Evolutionary conservation across 2,888 invertebrate genomes (phyloP), one percentile per base, ranked within the genome.

Genomic region (Agrilus cyanescens): DNA sequence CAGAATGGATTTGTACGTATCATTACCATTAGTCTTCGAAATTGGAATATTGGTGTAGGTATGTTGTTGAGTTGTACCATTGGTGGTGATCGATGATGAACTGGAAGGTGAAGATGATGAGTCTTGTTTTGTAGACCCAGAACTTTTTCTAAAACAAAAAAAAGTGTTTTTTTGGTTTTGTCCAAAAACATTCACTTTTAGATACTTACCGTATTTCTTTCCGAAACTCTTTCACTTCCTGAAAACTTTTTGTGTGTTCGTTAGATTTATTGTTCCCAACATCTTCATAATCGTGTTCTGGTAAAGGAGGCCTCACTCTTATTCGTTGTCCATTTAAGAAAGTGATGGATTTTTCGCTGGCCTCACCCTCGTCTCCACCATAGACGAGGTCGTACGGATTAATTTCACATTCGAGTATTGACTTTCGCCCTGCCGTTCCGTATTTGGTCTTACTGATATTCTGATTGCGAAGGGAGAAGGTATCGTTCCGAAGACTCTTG

Each of bases 361-460:
- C 40, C 39, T 48, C 50, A 7, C 35, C 36, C 12, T 53, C 51
- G 49, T 58, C 48, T 61, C 70, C 58, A 12, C 56, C 51, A 5
- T 83, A 79, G 54, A 87, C 78, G 58, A 88, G 71, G 51, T 85
- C 83, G 60, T 88, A 88, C 3, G 88, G 86, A 65, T 87, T 88
- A 32, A 88, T 83, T 61, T 84, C 79, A 67, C 87, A 88, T 54
- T 85, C 82, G 33, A 88, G 68, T 50, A 88, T 88, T 13, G 87
- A 87, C 50, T 76, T 80, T 35, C 81, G 62, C 12, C 67, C 62
- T 40, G 57, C 50, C 7, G 58, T 55, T 14, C 58, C 57, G 37
- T 50, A 50, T 48, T 56, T 54, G 12, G 15, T 51, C 51, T 30
- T 30, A 8, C 12, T 10, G 29, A 13, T 38, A 32, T 14, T 12